Evolutionary conservation across 2,797 vertebrate genomes (phyloP), one percentile per base, ranked within the genome.

Genomic region (Nasua narica): DNA sequence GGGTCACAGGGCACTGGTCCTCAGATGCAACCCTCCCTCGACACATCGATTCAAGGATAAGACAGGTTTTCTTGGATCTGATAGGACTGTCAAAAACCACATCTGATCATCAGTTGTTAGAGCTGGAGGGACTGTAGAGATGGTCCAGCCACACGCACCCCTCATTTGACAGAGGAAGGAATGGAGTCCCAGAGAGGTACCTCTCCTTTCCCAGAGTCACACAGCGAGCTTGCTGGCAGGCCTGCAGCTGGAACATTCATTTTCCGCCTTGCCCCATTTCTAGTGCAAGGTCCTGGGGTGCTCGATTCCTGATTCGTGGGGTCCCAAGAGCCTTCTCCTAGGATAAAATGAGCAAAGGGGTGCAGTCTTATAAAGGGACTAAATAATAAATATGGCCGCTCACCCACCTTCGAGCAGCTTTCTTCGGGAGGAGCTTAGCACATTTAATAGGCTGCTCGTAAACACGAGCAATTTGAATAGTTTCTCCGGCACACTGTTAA

Each of bases 391-490:
- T 43, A n/a, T 0, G 35, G 27, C 65, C n/a, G 54, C 19, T 60
- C 46, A 43, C 65, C n/a, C 37, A 3, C 50, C 76, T 43, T 29
- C 48, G 35, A 77, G 18, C 58, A 48, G 77, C 52, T 52, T 90
- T 92, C 87, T 90, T 62, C 58, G 15, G 81, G 70, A 96, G 54
- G 27, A 77, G 90, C 76, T 93, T 58, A 50, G 67, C 7, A 3
- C 62, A 35, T 94, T 96, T 92, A 72, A 90, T 83, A 94, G 94
- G 93, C 74, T 43, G 56, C 87, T 93, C 91, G 81, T 96, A 96
- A 97, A 94, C 96, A 91, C 76, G 14, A 94, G 82, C 81, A 54
- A 93, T 96, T 95, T 72, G 91, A 96, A 91, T 91, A 92, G 92
- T 87, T 94, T 97, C 91, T 88, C 69, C 8, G 1, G 90, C 74